Conservation (phyloP, 2,888 invertebrate species). For the Tetragnatha montana region DNA sequence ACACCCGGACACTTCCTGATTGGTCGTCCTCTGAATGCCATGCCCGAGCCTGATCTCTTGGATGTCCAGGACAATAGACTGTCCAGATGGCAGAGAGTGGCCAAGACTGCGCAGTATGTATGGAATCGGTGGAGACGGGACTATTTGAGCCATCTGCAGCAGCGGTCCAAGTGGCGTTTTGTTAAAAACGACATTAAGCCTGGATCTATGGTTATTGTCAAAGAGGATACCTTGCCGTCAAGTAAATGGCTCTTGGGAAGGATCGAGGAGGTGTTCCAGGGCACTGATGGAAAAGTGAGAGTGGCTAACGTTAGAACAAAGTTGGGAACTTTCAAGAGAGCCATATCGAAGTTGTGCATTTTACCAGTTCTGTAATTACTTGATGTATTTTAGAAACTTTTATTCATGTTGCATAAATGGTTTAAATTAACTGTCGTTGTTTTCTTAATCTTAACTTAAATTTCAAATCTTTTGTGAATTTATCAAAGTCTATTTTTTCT, state of each 20-base stretch:
- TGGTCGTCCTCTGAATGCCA: not conserved
- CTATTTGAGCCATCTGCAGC: slow-evolving; percentile 31
- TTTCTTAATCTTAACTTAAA: no score
- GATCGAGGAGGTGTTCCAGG: slow-evolving; percentile 12
- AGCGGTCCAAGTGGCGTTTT: slow-evolving; percentile 15
- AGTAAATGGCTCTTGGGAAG: slow-evolving; percentile 20
- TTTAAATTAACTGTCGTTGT: no score
- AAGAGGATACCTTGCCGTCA: slow-evolving; percentile 7
- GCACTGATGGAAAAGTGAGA: slow-evolving; percentile 2
- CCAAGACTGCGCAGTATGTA: slow-evolving; percentile 9
- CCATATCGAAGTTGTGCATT: not conserved
- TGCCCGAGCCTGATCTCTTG: not conserved
- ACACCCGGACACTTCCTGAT: slow-evolving; percentile 33
- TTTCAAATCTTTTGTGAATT: no score
- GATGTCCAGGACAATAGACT: not conserved
- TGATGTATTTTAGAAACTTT: no score
- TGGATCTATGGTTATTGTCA: slow-evolving; percentile 5
- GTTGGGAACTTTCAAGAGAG: not conserved
- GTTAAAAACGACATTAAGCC: not conserved
- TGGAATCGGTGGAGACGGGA: slow-evolving; percentile 10
- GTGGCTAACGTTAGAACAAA: slow-evolving; percentile 1
- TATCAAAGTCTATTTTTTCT: no score
- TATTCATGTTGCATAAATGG: no score
- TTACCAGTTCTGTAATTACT: no score
- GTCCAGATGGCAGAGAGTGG: not conserved